Base-by-base conservation (phyloP, 1,140 invertebrate genomes). In the Fopius arisanus region DNA sequence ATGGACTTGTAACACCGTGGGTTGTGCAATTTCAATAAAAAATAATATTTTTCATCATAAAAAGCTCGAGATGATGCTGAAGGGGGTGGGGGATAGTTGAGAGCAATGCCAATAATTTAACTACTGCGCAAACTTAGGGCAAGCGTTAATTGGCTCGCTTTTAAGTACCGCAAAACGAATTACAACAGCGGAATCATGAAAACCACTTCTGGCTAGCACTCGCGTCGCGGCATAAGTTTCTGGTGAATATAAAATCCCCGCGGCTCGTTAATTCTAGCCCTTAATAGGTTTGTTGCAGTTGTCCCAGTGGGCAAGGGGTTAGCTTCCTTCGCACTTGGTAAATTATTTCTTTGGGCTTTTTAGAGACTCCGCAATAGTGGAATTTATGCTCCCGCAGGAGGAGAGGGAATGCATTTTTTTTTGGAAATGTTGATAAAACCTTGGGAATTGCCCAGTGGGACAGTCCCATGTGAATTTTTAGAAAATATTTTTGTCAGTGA, bases 21-120 rank as follows among this genome's bases (percentile, higher is more conserved):
- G 43, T 2, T 51, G 43, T 21, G 43, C 14, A 12, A 37, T 37
- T 10, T 37, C 33, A 19, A 54, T 21, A 54, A 54, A 54, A 54
- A 23, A 54, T 54, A 51, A 54, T 54, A 54, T 54, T 26, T 48
- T 48, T 48, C 43, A n/a, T 19, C 43, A 5, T 48, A 48, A 48
- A 48, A 48, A 48, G 3, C 43, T 19, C 43, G 5, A 48, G 26
- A 12, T 23, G 5, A 48, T 19, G 19, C 21, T 14, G 7, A 3
- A 65, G 1, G 29, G 7, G 29, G n/a, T 19, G 29, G 28, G 28
- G 26, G 4, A 9, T 21, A 23, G 54, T 9, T 6, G 23, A 14
- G 19, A 65, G n/a, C 9, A n/a, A 65, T 33, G 29, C 14, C 62
- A 65, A 65, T 65, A 65, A 65, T 65, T 65, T 65, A 65, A 65